Base-by-base conservation (phyloP, 2,797 vertebrate genomes). In the Varecia variegata region DNA sequence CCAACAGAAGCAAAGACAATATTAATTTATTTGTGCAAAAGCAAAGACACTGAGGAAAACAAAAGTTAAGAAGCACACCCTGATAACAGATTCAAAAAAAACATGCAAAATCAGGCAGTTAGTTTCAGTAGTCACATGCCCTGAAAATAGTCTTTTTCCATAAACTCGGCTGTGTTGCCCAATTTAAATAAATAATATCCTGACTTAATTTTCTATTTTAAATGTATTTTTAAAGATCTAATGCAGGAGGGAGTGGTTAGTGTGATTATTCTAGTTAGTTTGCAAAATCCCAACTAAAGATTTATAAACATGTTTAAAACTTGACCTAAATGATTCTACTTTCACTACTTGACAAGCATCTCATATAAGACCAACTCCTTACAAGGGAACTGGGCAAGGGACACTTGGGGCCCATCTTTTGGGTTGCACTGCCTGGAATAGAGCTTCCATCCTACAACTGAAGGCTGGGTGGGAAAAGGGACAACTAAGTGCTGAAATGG, bases 81-180 rank as follows among this genome's bases (percentile, higher is more conserved):
- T 90, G 25, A 52, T 38, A 30, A 30, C 9, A 30, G 7, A n/a
- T 18, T 88, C 2, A 56, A 71, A 30, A 30, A 88, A 92, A 56
- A 1, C 30, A 73, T 21, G 17, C 18, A 56, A 21, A 86, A 0
- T 11, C 5, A 47, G 30, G 13, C 52, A 10, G 11, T 35, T 82
- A 30, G 11, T 77, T 87, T 90, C 12, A 47, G 2, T 67, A 86
- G 4, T 45, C 23, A 65, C 3, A 58, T 25, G 3, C 12, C 30
- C 11, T 52, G 7, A 45, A 35, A 70, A n/a, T 27, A 38, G 1
- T 38, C n/a, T 23, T 76, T 60, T 70, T n/a, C 13, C 13, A 73
- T 38, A n/a, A 47, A 10, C 0, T 47, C 74, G 7, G 1, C 14
- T 68, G 1, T 50, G 9, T 30, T 74, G 21, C 1, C 4, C 18